Base-by-base conservation (phyloP, 2,797 vertebrate species). In the Peromyscus attwateri region DNA sequence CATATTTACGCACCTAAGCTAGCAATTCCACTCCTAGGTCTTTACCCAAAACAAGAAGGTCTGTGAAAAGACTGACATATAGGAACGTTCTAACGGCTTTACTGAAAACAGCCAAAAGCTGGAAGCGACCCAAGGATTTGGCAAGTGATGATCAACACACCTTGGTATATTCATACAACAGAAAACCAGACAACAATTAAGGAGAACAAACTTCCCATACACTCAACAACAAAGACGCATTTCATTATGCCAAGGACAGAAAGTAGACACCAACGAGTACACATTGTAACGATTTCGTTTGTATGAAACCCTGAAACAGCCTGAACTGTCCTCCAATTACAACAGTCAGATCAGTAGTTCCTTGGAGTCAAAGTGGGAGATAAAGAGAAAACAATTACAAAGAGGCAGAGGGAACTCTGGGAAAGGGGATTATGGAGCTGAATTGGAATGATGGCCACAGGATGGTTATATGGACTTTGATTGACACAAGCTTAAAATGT, bases 31-130 rank as follows among this genome's bases (percentile, higher is more conserved):
- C 43, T 82, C 37, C 46, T 76, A 64, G 31, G 10, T 46, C 70
- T 92, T 87, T 40, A 46, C 49, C 25, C 55, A 23, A 90, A 94
- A 83, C 73, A 96, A 89, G 77, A 29, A 21, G 14, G 80, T 11
- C 91, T 60, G 43, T 73, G 68, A 92, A 75, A 97, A 94, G 64
- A 73, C 55, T 29, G 89, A 60, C 4, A 75, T 73, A 73, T 1
- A 90, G 3, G 29, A 85, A 71, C n/a, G 23, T 25, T 87, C 94
- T 34, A 84, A 23, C 52, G 87, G 34, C 60, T 64, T 81, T 82
- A 87, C 37, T 83, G 37, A 81, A 93, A 89, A 87, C 5, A 70
- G 46, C 21, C 64, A 87, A 73, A 77, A 75, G 31, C 46, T 87
- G 12, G 52, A 60, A 92, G 83, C 40, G 16, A 66, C 14, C 14